Evolutionary conservation across 2,888 invertebrate genomes (phyloP).

Genomic region (Mesodorylaimus sp.): DNA sequence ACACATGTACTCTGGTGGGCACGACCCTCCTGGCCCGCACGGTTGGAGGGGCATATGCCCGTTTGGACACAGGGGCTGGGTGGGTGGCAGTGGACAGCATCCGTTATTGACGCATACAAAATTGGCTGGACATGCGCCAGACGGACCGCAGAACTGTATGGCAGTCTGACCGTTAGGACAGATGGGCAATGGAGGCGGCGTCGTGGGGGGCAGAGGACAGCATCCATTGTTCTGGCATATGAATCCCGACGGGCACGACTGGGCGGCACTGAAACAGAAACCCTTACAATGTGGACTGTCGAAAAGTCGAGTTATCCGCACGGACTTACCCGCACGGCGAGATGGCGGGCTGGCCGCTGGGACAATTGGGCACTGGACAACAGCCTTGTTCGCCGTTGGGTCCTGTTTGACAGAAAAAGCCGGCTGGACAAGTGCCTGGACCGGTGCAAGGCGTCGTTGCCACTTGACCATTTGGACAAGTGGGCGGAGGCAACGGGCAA

Average conservation of each 20-base stretch:
- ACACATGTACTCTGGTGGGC: neutral
- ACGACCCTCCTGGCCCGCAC: neutral
- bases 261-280: too few species aligned
- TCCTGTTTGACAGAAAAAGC: slow-evolving; percentile 5
- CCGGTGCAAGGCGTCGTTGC: slow-evolving; percentile 2
- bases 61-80: slow-evolving; percentile 20
- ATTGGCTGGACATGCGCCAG: slow-evolving; percentile 6
- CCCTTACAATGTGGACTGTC: too few species aligned
- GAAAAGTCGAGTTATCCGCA: too few species aligned
- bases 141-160: slow-evolving; percentile 19
- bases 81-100: neutral
- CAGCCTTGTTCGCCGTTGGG: slow-evolving; percentile 2
- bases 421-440: slow-evolving; percentile 2
- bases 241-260: slow-evolving; percentile 1
- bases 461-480: neutral
- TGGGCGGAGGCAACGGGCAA: slow-evolving; percentile 8
- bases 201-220: slow-evolving; percentile 5
- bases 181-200: slow-evolving; percentile 22
- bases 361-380: slow-evolving; percentile 5
- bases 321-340: too few species aligned
- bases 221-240: slow-evolving; percentile 5
- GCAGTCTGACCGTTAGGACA: slow-evolving; percentile 25
- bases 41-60: slow-evolving; percentile 7
- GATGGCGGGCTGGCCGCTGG: neutral
- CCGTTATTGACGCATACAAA: neutral